A percentile compares a stretch with the other conserved stretches of the same genome.
Conservation (phyloP, 2,113 vertebrate species). For the Notarius lentiginosus region DNA sequence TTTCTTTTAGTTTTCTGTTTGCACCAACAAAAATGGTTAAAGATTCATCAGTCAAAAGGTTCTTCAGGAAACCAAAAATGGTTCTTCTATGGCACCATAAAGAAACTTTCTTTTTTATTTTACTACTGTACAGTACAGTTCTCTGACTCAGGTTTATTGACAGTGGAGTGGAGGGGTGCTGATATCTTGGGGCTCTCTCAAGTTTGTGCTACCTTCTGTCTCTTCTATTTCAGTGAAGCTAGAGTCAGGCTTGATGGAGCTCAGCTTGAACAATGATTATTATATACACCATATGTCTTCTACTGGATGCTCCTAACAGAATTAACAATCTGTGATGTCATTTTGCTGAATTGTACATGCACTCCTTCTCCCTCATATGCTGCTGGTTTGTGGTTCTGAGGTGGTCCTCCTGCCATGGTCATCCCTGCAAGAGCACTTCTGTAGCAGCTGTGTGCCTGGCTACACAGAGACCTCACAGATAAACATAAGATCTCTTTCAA, state of each 20-base stretch:
- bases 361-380: constrained; percentile 6
- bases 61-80: neutral
- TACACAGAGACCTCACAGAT: neutral
- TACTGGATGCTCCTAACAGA: neutral
- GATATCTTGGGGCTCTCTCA: neutral
- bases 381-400: neutral
- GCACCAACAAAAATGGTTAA: neutral
- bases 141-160: neutral
- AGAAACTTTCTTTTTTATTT: neutral
- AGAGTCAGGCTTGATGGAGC: neutral
- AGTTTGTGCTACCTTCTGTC: neutral
- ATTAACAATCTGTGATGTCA: constrained; percentile 8
- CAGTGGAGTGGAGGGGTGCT: neutral
- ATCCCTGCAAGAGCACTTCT: neutral
- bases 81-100: neutral
- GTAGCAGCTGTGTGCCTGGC: neutral
- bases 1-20: neutral
- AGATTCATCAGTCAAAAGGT: neutral
- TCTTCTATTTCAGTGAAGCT: neutral
- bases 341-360: constrained; percentile 10
- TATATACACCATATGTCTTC: constrained; percentile 11
- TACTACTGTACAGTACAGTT: neutral
- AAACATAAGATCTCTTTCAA: neutral
- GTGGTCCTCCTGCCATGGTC: constrained; percentile 10
- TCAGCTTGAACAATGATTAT: constrained; percentile 21